Conservation (phyloP, 1,140 invertebrate species). For the Drosophila ananassae region DNA sequence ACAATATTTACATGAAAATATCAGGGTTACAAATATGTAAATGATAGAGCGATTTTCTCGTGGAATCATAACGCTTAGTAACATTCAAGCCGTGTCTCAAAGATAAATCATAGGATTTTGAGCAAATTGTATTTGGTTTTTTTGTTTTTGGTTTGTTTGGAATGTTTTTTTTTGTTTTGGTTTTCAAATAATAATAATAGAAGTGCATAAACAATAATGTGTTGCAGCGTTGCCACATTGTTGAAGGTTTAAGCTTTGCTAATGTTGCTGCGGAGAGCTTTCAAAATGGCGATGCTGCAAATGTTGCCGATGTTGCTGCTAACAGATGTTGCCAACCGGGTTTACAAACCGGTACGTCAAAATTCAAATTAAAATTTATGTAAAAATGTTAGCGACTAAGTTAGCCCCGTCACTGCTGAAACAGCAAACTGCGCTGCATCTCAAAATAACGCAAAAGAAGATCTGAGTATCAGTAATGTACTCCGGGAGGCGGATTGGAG, state of each 20-base stretch:
- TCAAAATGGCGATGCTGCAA: conserved; percentile 49
- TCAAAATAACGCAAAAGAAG: conserved; percentile 82
- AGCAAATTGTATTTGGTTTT: conserved; percentile 68
- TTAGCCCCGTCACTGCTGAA: conserved; percentile 25
- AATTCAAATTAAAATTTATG: too few relatives aligned
- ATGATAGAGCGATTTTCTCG: conserved; percentile 48
- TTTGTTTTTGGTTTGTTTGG: conserved; percentile 9
- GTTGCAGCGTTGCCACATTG: conserved; percentile 44
- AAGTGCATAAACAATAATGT: conserved; percentile 44
- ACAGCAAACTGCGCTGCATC: conserved; percentile 73
- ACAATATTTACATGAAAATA: conserved; percentile 79
- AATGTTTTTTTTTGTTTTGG: neutral
- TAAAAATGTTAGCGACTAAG: too few relatives aligned
- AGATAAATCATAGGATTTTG: conserved; percentile 61
- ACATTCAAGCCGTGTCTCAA: conserved; percentile 59
- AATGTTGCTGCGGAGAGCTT: conserved; percentile 42
- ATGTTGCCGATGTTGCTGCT: conserved; percentile 21
- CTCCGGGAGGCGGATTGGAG: conserved; percentile 71
- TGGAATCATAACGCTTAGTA: conserved; percentile 50
- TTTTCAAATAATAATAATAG: conserved; percentile 27
- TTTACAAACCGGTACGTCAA: too few relatives aligned
- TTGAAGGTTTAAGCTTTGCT: conserved; percentile 44
- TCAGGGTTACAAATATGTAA: conserved; percentile 44
- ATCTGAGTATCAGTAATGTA: conserved; percentile 84
- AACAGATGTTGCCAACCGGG: neutral